These are phyloP conservation scores for Augiades crinisus DNA, from an alignment of 2,888 invertebrate genomes.

Conservation along the genomic window DNA sequence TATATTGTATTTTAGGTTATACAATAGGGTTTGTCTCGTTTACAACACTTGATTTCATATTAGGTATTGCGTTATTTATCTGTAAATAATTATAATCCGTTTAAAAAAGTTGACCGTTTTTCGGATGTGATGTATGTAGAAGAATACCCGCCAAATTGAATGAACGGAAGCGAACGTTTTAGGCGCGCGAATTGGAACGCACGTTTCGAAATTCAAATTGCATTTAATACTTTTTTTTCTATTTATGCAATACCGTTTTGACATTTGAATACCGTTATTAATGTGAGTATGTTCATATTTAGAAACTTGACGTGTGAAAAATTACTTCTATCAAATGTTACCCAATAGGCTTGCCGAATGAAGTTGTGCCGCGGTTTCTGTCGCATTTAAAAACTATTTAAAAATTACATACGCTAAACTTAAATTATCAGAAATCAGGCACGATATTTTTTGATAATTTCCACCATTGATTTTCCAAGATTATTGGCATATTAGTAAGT, in stretches of 20 bases:
- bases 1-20: no score
- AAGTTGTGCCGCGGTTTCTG: not conserved
- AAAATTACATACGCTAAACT: no score
- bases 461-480: no score
- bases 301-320: not conserved
- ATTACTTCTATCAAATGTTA: not conserved
- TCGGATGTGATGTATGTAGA: constrained; percentile 2
- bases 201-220: constrained; percentile 17
- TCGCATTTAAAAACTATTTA: not conserved
- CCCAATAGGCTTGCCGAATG: not conserved
- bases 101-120: not conserved
- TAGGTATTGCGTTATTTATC: no score
- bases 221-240: not conserved
- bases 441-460: no score
- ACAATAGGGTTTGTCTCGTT: no score
- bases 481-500: no score
- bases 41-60: no score
- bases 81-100: no score
- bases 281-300: not conserved
- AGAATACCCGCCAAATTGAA: constrained; percentile 11
- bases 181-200: constrained; percentile 20
- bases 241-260: constrained; percentile 6
- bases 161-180: constrained; percentile 21
- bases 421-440: no score
- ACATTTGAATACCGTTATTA: constrained; percentile 1